Percentiles rank a stretch among this genome's conserved stretches.
Conservation (phyloP, 1,140 invertebrate genomes). For the Theocolax elegans region DNA sequence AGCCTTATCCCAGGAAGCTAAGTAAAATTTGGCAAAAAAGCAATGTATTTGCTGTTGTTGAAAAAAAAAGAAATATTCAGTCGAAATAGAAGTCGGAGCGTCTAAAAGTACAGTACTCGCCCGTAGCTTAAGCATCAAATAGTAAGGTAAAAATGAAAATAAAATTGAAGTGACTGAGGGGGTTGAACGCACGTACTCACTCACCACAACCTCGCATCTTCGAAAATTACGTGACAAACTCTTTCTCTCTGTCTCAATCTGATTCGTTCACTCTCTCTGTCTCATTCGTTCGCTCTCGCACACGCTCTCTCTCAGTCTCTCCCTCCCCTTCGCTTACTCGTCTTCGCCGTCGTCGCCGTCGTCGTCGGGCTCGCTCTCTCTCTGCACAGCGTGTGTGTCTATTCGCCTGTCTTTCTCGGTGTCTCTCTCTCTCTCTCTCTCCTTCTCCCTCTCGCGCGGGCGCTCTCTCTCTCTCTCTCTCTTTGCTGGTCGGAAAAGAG, state of each 20-base stretch:
- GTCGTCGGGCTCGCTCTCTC: background rate
- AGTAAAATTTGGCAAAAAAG: too few relatives aligned
- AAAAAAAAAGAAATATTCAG: too few relatives aligned
- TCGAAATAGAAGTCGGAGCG: too few relatives aligned
- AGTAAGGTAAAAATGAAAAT: too few relatives aligned
- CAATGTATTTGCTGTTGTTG: too few relatives aligned
- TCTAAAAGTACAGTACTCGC: too few relatives aligned
- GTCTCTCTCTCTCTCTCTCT: slow-evolving; percentile 8
- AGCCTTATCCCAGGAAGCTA: too few relatives aligned
- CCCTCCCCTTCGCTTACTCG: background rate
- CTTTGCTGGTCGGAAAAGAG: background rate
- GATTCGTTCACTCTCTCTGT: background rate
- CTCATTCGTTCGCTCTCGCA: background rate
- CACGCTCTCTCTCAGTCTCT: background rate
- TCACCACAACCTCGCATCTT: too few relatives aligned
- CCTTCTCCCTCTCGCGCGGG: background rate
- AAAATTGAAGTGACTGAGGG: too few relatives aligned
- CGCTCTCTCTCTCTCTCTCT: background rate
- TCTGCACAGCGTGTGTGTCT: background rate
- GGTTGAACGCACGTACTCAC: too few relatives aligned
- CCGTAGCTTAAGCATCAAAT: too few relatives aligned
- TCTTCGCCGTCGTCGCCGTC: slow-evolving; percentile 3
- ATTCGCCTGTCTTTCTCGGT: background rate
- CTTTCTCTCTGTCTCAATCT: slow-evolving; percentile 16
- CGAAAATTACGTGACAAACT: slow-evolving; percentile 66